Percentiles rank a stretch among this genome's conserved stretches.
Conservation (phyloP, 37 sponge, comb jelly and placozoan species). For the Cliona cf. orientalis region DNA sequence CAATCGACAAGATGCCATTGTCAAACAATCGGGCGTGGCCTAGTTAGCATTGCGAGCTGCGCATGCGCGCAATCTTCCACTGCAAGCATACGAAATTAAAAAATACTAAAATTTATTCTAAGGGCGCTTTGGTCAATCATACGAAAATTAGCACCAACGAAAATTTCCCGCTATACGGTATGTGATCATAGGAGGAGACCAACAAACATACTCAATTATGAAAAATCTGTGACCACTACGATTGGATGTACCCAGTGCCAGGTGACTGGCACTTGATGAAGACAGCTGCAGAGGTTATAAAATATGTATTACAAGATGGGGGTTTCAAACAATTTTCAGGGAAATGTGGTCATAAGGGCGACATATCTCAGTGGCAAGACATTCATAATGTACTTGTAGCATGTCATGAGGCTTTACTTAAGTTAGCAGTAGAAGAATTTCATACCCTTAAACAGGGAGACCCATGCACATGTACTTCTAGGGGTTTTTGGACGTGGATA, state of each 20-base stretch:
- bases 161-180: too few relatives aligned
- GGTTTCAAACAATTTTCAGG: neutral
- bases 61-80: too few relatives aligned
- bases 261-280: constrained; percentile 1
- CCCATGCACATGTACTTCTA: neutral
- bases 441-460: neutral
- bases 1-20: too few relatives aligned
- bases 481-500: constrained; percentile 4
- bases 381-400: neutral
- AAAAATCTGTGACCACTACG: neutral
- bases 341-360: neutral
- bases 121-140: too few relatives aligned
- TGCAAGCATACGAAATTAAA: too few relatives aligned
- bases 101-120: too few relatives aligned
- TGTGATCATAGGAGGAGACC: neutral
- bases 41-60: too few relatives aligned
- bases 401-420: neutral
- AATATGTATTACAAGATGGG: neutral
- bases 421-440: neutral
- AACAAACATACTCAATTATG: neutral
- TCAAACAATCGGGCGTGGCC: too few relatives aligned
- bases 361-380: neutral
- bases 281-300: neutral
- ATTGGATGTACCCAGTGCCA: neutral
- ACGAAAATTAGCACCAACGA: too few relatives aligned